phyloP scores from a whole-genome alignment of 2,888 invertebrate species.

The Arctia plantaginis region DNA sequence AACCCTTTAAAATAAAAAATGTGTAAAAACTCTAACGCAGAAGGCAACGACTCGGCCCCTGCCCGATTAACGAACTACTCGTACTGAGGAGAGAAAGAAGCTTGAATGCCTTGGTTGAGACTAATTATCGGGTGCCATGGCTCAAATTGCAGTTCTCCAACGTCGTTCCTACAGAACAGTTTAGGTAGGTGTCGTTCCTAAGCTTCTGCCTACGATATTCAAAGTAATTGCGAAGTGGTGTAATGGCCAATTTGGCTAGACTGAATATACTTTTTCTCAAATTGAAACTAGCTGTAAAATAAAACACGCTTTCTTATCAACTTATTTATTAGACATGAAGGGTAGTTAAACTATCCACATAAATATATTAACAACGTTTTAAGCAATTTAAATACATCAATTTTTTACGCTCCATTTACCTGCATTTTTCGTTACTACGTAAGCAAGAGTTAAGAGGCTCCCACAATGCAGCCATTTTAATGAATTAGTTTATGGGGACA shows the following conservation, averaged over 20 bases:
- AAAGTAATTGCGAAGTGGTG: too few species aligned
- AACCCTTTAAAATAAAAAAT: too few species aligned
- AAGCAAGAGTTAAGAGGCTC: not conserved
- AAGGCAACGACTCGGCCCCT: not conserved
- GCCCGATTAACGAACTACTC: too few species aligned
- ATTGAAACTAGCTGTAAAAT: too few species aligned
- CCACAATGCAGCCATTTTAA: not conserved
- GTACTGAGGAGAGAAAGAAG: too few species aligned
- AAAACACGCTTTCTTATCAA: constrained; percentile 13
- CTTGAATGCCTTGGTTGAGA: too few species aligned
- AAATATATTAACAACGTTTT: constrained; percentile 15
- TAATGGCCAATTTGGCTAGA: not conserved
- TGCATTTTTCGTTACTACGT: constrained; percentile 3
- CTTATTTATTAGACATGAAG: constrained; percentile 39
- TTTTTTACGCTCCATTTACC: constrained; percentile 7
- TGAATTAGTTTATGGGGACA: not conserved
- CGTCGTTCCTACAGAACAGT: too few species aligned
- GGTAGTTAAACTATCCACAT: constrained; percentile 35
- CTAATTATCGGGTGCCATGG: not conserved
- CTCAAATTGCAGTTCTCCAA: not conserved
- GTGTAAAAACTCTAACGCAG: not conserved
- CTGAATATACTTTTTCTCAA: not conserved
- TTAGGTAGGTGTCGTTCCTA: too few species aligned
- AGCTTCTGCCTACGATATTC: not conserved
- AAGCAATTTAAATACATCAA: not conserved